These are phyloP conservation scores for Eulemur rufifrons DNA, from an alignment of 2,113 vertebrate genomes.

Conservation along the genomic window DNA sequence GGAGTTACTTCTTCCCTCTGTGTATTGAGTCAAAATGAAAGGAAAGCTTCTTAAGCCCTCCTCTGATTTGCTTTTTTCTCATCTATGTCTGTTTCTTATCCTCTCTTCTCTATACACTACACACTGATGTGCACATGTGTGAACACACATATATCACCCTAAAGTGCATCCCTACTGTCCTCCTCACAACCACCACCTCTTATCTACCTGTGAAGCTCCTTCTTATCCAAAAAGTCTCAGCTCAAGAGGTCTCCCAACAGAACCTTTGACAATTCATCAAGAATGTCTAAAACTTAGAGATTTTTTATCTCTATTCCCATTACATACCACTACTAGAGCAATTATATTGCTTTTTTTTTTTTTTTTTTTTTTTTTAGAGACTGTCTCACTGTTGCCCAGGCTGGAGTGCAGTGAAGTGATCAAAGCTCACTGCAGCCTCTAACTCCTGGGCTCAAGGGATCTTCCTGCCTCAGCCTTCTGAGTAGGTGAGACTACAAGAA, in stretches of 20 bases:
- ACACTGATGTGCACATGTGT: not conserved
- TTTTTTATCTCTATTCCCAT: conserved; percentile 11
- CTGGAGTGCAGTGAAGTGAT: too few relatives aligned
- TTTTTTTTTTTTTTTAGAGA: not conserved
- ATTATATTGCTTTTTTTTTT: conserved; percentile 16
- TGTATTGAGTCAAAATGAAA: not conserved
- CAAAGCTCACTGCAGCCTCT: too few relatives aligned
- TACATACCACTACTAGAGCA: not conserved
- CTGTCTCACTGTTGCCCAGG: too few relatives aligned
- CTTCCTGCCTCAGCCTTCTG: too few relatives aligned
- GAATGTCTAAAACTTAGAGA: not conserved
- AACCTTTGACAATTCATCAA: not conserved
- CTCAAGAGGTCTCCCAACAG: not conserved
- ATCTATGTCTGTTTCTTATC: not conserved
- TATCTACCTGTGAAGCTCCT: not conserved
- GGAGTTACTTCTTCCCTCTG: not conserved
- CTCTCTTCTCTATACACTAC: not conserved
- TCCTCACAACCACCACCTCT: not conserved
- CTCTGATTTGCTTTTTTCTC: not conserved
- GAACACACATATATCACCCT: not conserved
- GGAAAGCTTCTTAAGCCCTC: not conserved
- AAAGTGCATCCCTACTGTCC: not conserved
- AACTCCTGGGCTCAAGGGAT: too few relatives aligned
- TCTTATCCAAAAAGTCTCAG: not conserved
- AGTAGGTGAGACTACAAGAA: too few relatives aligned